A percentile compares a stretch with the other conserved stretches of the same genome.
Evolutionary conservation across 2,888 invertebrate genomes (phyloP).

Genomic region (Lithophane semibrunnea): DNA sequence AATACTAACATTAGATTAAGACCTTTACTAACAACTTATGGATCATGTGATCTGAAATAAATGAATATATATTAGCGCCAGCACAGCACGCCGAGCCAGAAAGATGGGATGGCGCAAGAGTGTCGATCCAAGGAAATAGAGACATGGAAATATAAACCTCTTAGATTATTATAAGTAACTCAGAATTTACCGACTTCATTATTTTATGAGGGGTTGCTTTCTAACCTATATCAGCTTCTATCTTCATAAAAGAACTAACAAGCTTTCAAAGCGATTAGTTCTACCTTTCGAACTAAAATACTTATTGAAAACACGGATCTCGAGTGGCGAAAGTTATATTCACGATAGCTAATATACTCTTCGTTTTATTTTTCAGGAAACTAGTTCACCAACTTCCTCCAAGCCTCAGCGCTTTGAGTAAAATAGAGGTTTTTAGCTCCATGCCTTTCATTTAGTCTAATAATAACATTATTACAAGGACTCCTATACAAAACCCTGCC

Average conservation of each 20-base stretch:
- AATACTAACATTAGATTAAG: too few species aligned
- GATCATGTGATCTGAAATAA: too few species aligned
- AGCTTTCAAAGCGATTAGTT: slow-evolving; percentile 36
- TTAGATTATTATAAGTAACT: background rate
- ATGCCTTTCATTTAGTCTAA: slow-evolving; percentile 40
- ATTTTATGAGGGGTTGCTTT: background rate
- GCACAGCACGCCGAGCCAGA: too few species aligned
- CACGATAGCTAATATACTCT: slow-evolving; percentile 48
- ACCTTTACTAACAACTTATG: too few species aligned
- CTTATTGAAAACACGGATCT: slow-evolving; percentile 46
- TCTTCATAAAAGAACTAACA: background rate
- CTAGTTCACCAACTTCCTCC: slow-evolving; percentile 36
- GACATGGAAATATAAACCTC: background rate
- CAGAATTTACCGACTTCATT: background rate
- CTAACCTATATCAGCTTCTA: background rate
- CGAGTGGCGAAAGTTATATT: slow-evolving; percentile 47
- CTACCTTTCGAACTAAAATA: slow-evolving; percentile 39
- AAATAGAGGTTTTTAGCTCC: slow-evolving; percentile 35
- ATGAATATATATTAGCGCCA: too few species aligned
- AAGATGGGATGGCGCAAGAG: too few species aligned
- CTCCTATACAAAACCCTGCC: slow-evolving; percentile 21
- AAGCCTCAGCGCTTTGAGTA: slow-evolving; percentile 11
- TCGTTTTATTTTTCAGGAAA: slow-evolving; percentile 55
- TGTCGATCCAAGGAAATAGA: too few species aligned
- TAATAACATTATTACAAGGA: slow-evolving; percentile 34